Evolutionary conservation across 1,140 invertebrate genomes (phyloP), one percentile per base, ranked within the genome.

Genomic region (Babylonia areolata): DNA sequence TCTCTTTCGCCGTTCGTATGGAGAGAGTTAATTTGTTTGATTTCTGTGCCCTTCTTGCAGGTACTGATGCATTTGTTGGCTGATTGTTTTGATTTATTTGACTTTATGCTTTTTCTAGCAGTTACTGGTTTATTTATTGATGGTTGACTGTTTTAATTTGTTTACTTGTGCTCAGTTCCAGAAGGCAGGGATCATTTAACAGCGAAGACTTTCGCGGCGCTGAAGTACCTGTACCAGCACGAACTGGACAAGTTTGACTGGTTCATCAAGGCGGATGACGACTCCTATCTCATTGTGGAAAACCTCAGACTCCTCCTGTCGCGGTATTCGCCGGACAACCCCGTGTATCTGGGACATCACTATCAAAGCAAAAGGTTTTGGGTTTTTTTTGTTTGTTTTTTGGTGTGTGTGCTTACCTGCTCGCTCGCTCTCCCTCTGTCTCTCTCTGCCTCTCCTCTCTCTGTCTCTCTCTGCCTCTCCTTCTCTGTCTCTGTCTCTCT

Each of bases 221-320:
- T 90, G 17, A 42, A 87, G 37, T 81, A 85, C 64, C 37, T 88
- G 39, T 88, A 88, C 84, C 31, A 77, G 92, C 28, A 86, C 20
- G 78, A 88, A 46, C 33, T 88, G 58, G 80, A 89, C 37, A 79
- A 90, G n/a, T 92, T 86, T 77, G 91, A 90, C 73, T 92, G 91
- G 91, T 90, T 92, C 81, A 46, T 92, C 33, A 91, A 91, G 79
- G 91, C 91, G 1, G 92, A 92, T 33, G 82, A 84, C 39, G 82
- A 84, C 40, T 37, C 40, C 15, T 84, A 84, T 69, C 3, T 84
- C 64, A 96, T 99, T 80, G 96, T 99, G 28, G 98, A 99, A 93
- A 99, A 99, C 94, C 94, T 99, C 64, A 95, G 98, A 46, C 98
- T 97, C 91, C 97, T 99, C 96, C 92, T 99, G n/a, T 96, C 96